Conservation (phyloP, 2,113 vertebrate species). For the Damaliscus lunatus region DNA sequence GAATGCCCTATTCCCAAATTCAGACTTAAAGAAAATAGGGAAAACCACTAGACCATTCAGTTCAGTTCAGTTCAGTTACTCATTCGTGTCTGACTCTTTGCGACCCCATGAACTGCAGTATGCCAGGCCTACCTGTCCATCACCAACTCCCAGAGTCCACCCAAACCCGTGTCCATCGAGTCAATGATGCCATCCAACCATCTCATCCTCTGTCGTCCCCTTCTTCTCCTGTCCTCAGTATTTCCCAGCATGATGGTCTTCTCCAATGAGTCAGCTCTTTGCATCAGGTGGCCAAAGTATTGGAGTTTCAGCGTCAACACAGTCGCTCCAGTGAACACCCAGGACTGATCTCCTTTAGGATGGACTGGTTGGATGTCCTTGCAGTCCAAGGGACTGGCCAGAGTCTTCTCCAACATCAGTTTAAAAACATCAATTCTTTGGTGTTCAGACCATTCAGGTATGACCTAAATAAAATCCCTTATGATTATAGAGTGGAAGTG, state of each 20-base stretch:
- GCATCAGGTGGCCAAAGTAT: background rate
- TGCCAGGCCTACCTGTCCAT: background rate
- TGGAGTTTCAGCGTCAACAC: background rate
- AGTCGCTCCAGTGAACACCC: background rate
- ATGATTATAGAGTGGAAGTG: background rate
- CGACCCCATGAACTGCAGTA: rapidly evolving
- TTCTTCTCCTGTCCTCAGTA: background rate
- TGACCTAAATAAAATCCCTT: background rate
- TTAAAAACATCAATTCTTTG: too few species aligned
- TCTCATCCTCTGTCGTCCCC: background rate
- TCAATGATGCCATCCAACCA: background rate
- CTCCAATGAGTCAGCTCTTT: background rate
- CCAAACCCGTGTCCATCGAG: background rate
- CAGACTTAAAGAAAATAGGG: background rate
- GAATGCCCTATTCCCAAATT: background rate
- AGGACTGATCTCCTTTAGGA: background rate
- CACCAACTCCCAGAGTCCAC: background rate
- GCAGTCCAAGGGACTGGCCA: background rate
- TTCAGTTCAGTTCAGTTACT: background rate
- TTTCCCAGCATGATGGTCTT: background rate
- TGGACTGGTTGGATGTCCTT: background rate
- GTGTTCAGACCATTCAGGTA: background rate
- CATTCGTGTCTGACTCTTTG: background rate
- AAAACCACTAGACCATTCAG: background rate
- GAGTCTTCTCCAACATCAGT: background rate